Evolutionary conservation across 2,113 vertebrate species (phyloP), one percentile per base, ranked within the genome.

Genomic region (Brachypteracias leptosomus): DNA sequence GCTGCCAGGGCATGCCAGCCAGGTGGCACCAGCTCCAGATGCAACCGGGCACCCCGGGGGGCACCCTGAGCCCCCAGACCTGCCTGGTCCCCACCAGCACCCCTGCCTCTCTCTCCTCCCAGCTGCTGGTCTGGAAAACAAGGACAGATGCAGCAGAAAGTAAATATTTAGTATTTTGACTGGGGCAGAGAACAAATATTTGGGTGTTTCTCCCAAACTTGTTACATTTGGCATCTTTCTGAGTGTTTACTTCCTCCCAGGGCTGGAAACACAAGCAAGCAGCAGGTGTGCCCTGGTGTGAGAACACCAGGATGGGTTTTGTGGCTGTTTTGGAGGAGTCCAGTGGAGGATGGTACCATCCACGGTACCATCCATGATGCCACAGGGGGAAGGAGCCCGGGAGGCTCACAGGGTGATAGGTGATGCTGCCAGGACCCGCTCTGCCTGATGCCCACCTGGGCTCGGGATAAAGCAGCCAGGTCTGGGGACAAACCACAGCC

Each of bases 361-460:
- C n/a, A n/a, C n/a, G n/a, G n/a, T n/a, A n/a, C n/a, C 19, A 18
- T 4, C 81, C 12, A 2, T 3, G 59, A 3, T 16, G 47, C 61
- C 36, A 42, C 0, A 2, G 18, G 51, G 36, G 8, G 5, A 36
- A 44, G 36, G 17, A 58, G 65, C 11, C 9, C 2, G 0, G 36
- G 58, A 80, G 36, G 36, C 46, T 61, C 1, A 0, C 18, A 9
- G 85, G 57, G 38, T 14, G 35, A 8, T 2, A 3, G 4, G 12
- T 11, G 40, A 13, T 10, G 29, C 42, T 65, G 65, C 66, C 6
- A 7, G 22, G 61, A 21, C 35, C 42, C 12, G 33, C 61, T 59
- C 68, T 7, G 58, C 16, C 20, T 2, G 0, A 4, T 10, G 11
- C 17, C 49, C 20, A 0, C 0, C 31, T 2, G 25, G 1, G 51